Conservation (phyloP, 2,888 invertebrate genomes). For the Nomada flava region DNA sequence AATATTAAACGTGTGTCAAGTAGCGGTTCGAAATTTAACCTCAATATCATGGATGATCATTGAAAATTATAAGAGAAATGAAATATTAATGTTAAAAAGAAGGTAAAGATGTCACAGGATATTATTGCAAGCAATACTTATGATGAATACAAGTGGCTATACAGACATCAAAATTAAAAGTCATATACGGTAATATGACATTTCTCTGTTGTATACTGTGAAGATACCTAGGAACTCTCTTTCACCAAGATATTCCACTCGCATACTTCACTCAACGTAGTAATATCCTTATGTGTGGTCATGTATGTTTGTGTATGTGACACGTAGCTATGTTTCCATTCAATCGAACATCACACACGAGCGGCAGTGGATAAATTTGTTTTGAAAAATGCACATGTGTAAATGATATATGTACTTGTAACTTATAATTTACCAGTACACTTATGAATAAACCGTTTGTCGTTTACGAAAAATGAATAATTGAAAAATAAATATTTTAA, state of each 20-base stretch:
- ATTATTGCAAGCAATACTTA: constrained; percentile 24
- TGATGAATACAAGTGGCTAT: constrained; percentile 14
- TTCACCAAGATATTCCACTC: constrained; percentile 50
- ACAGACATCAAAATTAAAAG: constrained; percentile 61
- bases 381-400: background rate
- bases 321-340: constrained; percentile 12
- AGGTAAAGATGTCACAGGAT: constrained; percentile 9
- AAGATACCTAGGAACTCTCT: constrained; percentile 37
- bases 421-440: background rate
- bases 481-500: constrained; percentile 77
- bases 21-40: constrained; percentile 69
- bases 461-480: constrained; percentile 12
- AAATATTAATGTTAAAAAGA: constrained; percentile 26
- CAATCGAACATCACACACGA: background rate
- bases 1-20: constrained; percentile 44
- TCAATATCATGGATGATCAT: constrained; percentile 62
- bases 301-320: background rate
- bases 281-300: background rate
- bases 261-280: constrained; percentile 9
- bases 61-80: constrained; percentile 49
- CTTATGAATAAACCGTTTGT: background rate
- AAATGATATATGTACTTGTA: background rate
- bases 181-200: constrained; percentile 72
- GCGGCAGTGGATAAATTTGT: background rate
- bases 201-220: constrained; percentile 62